Percentiles rank a stretch among this genome's conserved stretches.
phyloP scores from a whole-genome alignment of 2,797 vertebrate genomes.

The Acipenser transmontanus region DNA sequence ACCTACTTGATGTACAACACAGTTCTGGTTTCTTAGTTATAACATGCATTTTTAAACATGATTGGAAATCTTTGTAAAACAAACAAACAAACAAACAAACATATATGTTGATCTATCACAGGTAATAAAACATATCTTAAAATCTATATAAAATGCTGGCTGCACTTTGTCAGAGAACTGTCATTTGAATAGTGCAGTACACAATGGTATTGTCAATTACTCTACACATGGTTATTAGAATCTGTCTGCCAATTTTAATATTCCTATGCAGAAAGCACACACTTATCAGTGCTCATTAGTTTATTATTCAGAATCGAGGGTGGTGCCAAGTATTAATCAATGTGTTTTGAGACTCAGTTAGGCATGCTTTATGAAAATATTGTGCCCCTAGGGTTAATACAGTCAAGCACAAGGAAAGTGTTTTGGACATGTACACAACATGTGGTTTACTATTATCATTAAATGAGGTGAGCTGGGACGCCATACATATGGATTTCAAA shows the following conservation, averaged over 20 bases:
- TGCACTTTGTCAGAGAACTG: background rate
- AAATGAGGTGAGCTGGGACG: conserved; percentile 79
- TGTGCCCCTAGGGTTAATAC: conserved; percentile 76
- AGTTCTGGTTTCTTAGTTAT: too few species aligned
- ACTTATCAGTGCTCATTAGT: conserved; percentile 63
- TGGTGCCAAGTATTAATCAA: conserved; percentile 78
- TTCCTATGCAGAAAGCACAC: conserved; percentile 53
- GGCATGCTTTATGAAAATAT: conserved; percentile 59
- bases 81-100: too few species aligned
- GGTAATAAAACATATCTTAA: conserved; percentile 22
- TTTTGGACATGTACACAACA: conserved; percentile 81
- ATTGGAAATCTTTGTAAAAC: too few species aligned
- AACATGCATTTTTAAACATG: too few species aligned
- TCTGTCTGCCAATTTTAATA: conserved; percentile 45
- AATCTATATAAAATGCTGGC: background rate
- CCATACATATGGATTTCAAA: conserved; percentile 84
- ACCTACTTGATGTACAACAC: too few species aligned
- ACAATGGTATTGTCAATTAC: conserved; percentile 17
- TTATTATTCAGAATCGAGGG: conserved; percentile 70
- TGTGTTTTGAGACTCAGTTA: conserved; percentile 68
- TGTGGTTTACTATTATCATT: conserved; percentile 78
- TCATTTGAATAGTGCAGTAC: background rate
- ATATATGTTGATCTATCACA: too few species aligned
- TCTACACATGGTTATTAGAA: conserved; percentile 35
- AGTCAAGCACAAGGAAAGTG: conserved; percentile 76